Percentiles rank a stretch among this genome's conserved stretches.
These are phyloP conservation scores for Nasua narica DNA, from an alignment of 2,797 vertebrate genomes.

Conservation along the genomic window DNA sequence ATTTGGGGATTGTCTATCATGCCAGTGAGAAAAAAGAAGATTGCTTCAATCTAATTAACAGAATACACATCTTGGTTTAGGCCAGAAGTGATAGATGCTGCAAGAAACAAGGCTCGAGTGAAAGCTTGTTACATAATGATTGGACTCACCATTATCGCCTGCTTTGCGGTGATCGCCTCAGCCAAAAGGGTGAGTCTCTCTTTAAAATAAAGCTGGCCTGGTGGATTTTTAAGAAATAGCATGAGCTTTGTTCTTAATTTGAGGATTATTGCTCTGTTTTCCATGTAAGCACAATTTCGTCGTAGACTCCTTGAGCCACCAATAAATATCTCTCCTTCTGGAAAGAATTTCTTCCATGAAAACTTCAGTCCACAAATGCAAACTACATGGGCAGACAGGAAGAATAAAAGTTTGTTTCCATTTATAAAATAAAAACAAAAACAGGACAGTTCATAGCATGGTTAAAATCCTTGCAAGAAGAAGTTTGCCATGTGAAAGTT, in stretches of 20 bases:
- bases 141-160: constrained; percentile 83
- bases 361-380: constrained; percentile 14
- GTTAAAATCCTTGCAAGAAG: not conserved
- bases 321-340: too few relatives aligned
- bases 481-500: not conserved
- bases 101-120: constrained; percentile 85
- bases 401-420: not conserved
- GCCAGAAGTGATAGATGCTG: constrained; percentile 82
- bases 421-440: not conserved
- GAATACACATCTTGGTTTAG: constrained; percentile 72
- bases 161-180: constrained; percentile 84
- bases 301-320: not conserved
- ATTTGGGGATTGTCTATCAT: not conserved
- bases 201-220: not conserved
- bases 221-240: not conserved
- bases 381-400: not conserved
- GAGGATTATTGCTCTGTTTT: not conserved
- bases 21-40: not conserved
- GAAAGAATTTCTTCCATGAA: not conserved
- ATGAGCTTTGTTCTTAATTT: not conserved
- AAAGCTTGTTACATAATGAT: constrained; percentile 89
- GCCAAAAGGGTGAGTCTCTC: constrained; percentile 82
- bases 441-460: not conserved
- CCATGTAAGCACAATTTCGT: not conserved
- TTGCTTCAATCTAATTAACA: constrained; percentile 23